A percentile compares a stretch with the other conserved stretches of the same genome.
Evolutionary conservation across 2,113 vertebrate genomes (phyloP).

Genomic region (Ibidorhyncha struthersii): DNA sequence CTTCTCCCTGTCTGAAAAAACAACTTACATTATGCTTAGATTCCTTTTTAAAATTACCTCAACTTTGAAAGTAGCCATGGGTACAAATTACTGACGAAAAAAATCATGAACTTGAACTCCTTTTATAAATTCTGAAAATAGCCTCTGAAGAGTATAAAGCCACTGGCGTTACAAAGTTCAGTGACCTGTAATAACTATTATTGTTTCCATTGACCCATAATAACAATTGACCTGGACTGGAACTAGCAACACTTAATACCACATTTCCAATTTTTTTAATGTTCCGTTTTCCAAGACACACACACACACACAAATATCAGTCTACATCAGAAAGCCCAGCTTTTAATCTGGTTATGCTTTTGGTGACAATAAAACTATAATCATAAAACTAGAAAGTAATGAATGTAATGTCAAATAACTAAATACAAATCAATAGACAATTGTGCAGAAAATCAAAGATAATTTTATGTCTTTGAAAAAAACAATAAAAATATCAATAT

Average conservation of each 20-base stretch:
- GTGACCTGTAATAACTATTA: slow-evolving; percentile 19
- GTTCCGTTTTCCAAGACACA: not conserved
- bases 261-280: not conserved
- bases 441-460: not conserved
- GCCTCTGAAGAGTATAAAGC: not conserved
- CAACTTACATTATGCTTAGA: not conserved
- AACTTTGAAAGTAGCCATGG: not conserved
- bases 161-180: not conserved
- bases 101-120: not conserved
- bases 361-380: not conserved
- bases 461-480: not conserved
- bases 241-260: not conserved
- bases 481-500: not conserved
- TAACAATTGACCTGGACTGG: not conserved
- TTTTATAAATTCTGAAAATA: slow-evolving; percentile 8
- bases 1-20: not conserved
- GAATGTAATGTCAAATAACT: not conserved
- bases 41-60: not conserved
- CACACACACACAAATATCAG: not conserved
- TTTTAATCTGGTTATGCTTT: not conserved
- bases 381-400: not conserved
- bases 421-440: slow-evolving; percentile 9
- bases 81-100: not conserved
- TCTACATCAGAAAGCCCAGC: not conserved
- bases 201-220: slow-evolving; percentile 13